A percentile compares a stretch with the other conserved stretches of the same genome.
phyloP scores from a whole-genome alignment of 2,113 vertebrate genomes.

The Miniopterus natalensis region DNA sequence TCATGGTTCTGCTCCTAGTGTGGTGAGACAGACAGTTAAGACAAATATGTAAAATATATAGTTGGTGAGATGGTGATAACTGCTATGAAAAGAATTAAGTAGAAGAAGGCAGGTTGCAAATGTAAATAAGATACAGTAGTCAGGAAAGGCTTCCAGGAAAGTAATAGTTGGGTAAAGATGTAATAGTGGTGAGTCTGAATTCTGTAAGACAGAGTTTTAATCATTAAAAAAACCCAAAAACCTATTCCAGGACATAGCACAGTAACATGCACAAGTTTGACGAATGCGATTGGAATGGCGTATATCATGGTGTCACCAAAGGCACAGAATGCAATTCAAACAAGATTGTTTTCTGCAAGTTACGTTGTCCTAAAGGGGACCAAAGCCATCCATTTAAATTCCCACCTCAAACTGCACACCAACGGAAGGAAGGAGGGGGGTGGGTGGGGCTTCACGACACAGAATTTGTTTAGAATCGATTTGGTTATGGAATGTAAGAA shows the following conservation, averaged over 20 bases:
- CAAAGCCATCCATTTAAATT: not conserved
- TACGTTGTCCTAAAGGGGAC: not conserved
- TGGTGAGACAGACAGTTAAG: not conserved
- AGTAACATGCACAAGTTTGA: not conserved
- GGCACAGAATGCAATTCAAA: not conserved
- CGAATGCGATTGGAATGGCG: not conserved
- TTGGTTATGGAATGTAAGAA: not conserved
- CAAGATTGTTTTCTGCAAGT: not conserved
- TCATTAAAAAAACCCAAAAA: not conserved
- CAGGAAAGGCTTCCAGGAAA: not conserved
- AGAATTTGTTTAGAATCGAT: not conserved
- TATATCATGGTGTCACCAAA: not conserved
- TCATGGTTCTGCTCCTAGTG: not conserved
- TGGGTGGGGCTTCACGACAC: not conserved
- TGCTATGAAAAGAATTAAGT: not conserved
- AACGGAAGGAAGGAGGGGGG: not conserved
- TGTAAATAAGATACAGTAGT: not conserved
- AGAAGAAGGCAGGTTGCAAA: not conserved
- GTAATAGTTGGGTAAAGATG: not conserved
- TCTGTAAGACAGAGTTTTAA: not conserved
- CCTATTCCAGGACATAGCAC: not conserved
- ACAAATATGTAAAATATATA: not conserved
- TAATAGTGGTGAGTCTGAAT: conserved; percentile 3
- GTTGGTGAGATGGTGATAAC: not conserved
- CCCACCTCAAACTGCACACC: not conserved